Conservation (phyloP, 2,888 invertebrate species). For the Mycogona germanica region DNA sequence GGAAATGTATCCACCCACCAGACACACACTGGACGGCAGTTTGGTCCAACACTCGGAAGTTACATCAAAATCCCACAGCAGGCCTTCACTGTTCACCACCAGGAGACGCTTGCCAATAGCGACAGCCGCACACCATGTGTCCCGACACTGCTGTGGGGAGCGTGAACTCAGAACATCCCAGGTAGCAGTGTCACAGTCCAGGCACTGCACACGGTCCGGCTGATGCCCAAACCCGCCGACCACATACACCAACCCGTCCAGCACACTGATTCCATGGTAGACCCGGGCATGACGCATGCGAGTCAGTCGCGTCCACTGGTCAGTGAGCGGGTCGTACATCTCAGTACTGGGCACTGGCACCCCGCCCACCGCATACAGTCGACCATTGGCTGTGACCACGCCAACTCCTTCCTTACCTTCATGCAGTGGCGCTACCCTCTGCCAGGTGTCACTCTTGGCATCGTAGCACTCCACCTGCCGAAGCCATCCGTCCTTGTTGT, state of each 20-base stretch:
- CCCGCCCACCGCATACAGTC: slow-evolving; percentile 18
- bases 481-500: slow-evolving; percentile 18
- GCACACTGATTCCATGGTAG: slow-evolving; percentile 13
- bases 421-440: slow-evolving; percentile 13
- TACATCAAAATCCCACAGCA: slow-evolving; percentile 15
- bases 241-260: slow-evolving; percentile 11
- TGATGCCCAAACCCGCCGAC: slow-evolving; percentile 15
- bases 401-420: slow-evolving; percentile 20
- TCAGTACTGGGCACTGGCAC: slow-evolving; percentile 19
- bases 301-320: slow-evolving; percentile 18
- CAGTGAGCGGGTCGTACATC: slow-evolving; percentile 15
- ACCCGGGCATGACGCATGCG: slow-evolving; percentile 15
- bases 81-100: slow-evolving; percentile 14
- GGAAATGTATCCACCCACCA: slow-evolving; percentile 14
- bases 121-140: slow-evolving; percentile 16
- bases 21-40: slow-evolving; percentile 10
- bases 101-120: slow-evolving; percentile 10
- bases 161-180: slow-evolving; percentile 14
- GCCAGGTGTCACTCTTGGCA: slow-evolving; percentile 15
- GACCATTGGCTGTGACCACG: slow-evolving; percentile 7
- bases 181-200: background rate
- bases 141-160: slow-evolving; percentile 12
- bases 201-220: slow-evolving; percentile 14
- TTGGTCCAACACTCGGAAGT: slow-evolving; percentile 13
- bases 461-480: slow-evolving; percentile 18